These are phyloP conservation scores for Anthopleura sola DNA, from an alignment of 64 coral and sea anemone species.

Conservation along the genomic window DNA sequence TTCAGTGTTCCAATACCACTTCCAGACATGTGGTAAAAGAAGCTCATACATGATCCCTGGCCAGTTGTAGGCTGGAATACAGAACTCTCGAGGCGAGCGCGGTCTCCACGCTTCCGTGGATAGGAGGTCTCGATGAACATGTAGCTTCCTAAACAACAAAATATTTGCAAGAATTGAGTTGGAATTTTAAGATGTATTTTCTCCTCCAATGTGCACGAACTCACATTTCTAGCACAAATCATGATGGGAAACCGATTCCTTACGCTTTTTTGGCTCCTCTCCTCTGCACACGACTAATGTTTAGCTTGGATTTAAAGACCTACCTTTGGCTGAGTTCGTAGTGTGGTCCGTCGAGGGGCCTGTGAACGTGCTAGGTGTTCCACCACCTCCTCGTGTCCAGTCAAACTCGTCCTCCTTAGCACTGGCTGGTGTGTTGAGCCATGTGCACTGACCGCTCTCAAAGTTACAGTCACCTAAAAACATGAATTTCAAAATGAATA, in stretches of 20 bases:
- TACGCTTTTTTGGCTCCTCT: too few relatives aligned
- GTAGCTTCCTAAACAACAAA: constrained; percentile 53
- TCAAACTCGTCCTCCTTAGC: constrained; percentile 90
- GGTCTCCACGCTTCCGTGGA: constrained; percentile 77
- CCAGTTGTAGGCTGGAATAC: constrained; percentile 74
- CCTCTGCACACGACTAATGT: too few relatives aligned
- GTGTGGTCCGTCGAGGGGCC: constrained; percentile 71
- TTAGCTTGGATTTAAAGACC: not conserved
- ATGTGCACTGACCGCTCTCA: constrained; percentile 85
- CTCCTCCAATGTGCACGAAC: too few relatives aligned
- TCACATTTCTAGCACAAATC: too few relatives aligned
- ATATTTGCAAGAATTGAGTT: not conserved
- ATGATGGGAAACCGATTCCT: too few relatives aligned
- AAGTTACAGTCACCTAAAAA: constrained; percentile 87
- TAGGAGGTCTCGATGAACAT: constrained; percentile 91
- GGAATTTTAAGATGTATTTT: too few relatives aligned
- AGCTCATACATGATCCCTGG: constrained; percentile 75
- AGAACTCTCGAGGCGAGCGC: constrained; percentile 80
- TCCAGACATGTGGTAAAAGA: constrained; percentile 94
- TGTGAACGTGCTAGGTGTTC: constrained; percentile 57
- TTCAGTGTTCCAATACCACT: constrained; percentile 72
- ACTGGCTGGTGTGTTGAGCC: constrained; percentile 66
- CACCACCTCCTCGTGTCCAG: constrained; percentile 73
- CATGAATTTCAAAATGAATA: too few relatives aligned
- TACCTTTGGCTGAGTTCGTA: constrained; percentile 38